Evolutionary conservation across 2,113 vertebrate species (phyloP).

Genomic region (Haemorhous mexicanus): DNA sequence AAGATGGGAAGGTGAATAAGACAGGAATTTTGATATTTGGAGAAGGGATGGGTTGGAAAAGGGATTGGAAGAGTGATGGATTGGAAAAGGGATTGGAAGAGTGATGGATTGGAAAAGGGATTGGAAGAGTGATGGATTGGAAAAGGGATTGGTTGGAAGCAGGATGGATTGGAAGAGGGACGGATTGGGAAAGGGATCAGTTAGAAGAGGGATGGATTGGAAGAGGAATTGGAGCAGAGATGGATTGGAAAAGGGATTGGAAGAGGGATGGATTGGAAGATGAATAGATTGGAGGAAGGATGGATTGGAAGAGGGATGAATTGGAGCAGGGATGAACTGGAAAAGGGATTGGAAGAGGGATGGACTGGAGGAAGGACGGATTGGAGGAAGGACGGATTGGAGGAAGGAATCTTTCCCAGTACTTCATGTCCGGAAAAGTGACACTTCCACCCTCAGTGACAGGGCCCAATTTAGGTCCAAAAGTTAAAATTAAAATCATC

Average conservation of each 20-base stretch:
- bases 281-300: neutral
- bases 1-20: neutral
- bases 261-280: neutral
- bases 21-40: rapidly evolving
- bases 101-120: rapidly evolving
- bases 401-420: rapidly evolving
- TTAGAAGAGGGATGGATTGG: rapidly evolving
- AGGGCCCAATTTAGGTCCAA: too few species aligned
- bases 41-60: neutral
- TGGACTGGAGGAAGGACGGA: rapidly evolving
- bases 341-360: rapidly evolving
- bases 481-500: neutral
- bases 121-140: neutral
- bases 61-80: neutral
- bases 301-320: too few species aligned
- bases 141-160: rapidly evolving
- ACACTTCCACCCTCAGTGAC: neutral
- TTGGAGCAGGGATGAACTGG: too few species aligned
- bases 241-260: neutral
- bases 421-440: rapidly evolving
- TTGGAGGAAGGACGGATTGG: rapidly evolving
- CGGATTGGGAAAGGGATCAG: rapidly evolving
- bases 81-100: rapidly evolving
- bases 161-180: rapidly evolving
- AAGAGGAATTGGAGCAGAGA: rapidly evolving